Percentiles rank a stretch among this genome's conserved stretches.
Conservation (phyloP, 64 coral and sea anemone species). For the Actinia equina region DNA sequence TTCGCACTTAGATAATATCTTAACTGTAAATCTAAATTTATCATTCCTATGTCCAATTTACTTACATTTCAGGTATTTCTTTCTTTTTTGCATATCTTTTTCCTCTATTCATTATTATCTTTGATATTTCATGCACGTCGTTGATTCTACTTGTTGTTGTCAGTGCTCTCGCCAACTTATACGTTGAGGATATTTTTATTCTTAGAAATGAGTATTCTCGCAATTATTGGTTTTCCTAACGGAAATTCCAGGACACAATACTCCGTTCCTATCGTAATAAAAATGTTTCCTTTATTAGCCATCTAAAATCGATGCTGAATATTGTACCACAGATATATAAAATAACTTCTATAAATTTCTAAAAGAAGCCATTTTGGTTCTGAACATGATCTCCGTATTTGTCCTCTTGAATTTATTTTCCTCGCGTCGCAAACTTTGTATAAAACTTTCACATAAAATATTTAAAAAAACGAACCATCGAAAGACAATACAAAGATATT, state of each 20-base stretch:
- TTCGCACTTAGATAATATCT: not conserved
- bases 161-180: not conserved
- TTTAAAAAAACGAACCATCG: not conserved
- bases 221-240: not conserved
- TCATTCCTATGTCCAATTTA: not conserved
- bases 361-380: not conserved
- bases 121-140: not conserved
- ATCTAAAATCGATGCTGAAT: not conserved
- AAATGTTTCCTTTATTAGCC: not conserved
- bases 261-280: not conserved
- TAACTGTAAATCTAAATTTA: not conserved
- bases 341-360: too few relatives aligned
- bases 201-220: not conserved
- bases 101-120: not conserved
- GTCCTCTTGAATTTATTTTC: not conserved
- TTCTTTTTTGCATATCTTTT: not conserved
- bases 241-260: not conserved
- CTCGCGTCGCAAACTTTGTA: not conserved
- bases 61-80: not conserved
- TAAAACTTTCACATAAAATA: not conserved
- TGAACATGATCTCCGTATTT: not conserved
- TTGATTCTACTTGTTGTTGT: not conserved
- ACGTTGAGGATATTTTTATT: not conserved
- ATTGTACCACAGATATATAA: too few relatives aligned
- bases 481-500: constrained; percentile 5